A percentile compares a stretch with the other conserved stretches of the same genome.
phyloP scores from a whole-genome alignment of 1,140 invertebrate genomes.

The Stegodyphus dumicola region DNA sequence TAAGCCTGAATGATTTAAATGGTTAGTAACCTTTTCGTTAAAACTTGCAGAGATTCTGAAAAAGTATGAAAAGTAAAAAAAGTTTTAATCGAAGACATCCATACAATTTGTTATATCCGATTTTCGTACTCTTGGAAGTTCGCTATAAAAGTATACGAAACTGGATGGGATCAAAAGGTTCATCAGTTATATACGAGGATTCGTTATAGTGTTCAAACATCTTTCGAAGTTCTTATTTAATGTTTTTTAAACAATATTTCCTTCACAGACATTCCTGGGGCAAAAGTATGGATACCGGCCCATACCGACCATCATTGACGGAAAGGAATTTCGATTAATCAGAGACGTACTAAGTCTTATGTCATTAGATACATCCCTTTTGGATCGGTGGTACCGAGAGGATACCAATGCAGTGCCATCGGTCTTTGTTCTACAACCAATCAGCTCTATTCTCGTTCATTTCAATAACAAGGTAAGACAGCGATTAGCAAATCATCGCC shows the following conservation, averaged over 20 bases:
- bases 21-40: too few relatives aligned
- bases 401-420: constrained; percentile 93
- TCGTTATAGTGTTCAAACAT: too few relatives aligned
- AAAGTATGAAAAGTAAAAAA: too few relatives aligned
- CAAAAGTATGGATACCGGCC: constrained; percentile 99
- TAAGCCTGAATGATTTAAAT: too few relatives aligned
- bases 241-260: background rate
- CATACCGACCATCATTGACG: constrained; percentile 94
- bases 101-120: too few relatives aligned
- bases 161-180: too few relatives aligned
- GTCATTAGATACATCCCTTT: constrained; percentile 80
- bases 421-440: constrained; percentile 93
- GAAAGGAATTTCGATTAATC: constrained; percentile 90
- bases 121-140: too few relatives aligned
- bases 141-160: too few relatives aligned
- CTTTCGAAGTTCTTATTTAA: background rate
- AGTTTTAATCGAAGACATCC: too few relatives aligned
- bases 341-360: constrained; percentile 81
- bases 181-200: too few relatives aligned
- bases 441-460: constrained; percentile 95
- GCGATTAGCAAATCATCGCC: too few relatives aligned
- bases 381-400: constrained; percentile 96
- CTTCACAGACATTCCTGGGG: constrained; percentile 85
- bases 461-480: constrained; percentile 94
- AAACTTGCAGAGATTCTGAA: too few relatives aligned